These are phyloP conservation scores for Xiphorhynchus elegans DNA, from an alignment of 2,113 vertebrate species.

Conservation along the genomic window DNA sequence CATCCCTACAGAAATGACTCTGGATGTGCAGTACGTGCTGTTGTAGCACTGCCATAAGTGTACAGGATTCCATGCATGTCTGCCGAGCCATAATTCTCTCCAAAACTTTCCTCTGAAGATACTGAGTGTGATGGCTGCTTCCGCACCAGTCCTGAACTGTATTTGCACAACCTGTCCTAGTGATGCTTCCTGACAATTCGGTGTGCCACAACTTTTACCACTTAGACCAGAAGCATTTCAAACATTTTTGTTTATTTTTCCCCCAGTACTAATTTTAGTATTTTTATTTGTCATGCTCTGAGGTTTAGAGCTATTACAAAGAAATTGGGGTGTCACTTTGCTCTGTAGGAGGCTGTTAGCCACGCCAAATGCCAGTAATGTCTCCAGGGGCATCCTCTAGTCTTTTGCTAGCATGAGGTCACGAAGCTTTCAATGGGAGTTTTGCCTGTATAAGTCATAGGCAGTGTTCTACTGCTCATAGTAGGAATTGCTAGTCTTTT, in stretches of 20 bases:
- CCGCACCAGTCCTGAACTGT: conserved; percentile 61
- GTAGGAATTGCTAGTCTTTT: not conserved
- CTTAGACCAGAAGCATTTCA: conserved; percentile 27
- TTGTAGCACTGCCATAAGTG: conserved; percentile 40
- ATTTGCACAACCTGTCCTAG: conserved; percentile 44
- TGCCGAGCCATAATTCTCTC: conserved; percentile 34
- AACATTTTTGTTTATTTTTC: not conserved
- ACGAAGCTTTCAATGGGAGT: not conserved
- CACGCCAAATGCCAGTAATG: not conserved
- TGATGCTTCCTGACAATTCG: conserved; percentile 36
- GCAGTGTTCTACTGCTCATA: not conserved
- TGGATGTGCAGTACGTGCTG: conserved; percentile 10
- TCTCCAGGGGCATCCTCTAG: not conserved
- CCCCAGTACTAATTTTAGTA: not conserved
- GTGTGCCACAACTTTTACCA: conserved; percentile 1
- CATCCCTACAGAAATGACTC: conserved; percentile 44
- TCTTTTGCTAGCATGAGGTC: not conserved
- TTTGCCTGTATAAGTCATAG: not conserved
- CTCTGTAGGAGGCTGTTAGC: conserved; percentile 4
- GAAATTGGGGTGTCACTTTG: not conserved
- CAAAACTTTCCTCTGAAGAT: conserved; percentile 37
- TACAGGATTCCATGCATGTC: conserved; percentile 41
- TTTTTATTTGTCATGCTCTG: conserved; percentile 20
- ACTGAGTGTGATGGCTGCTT: conserved; percentile 34
- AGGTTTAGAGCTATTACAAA: conserved; percentile 35